Base-by-base conservation (phyloP, 2,113 vertebrate species). In the Chascanopsetta lugubris region DNA sequence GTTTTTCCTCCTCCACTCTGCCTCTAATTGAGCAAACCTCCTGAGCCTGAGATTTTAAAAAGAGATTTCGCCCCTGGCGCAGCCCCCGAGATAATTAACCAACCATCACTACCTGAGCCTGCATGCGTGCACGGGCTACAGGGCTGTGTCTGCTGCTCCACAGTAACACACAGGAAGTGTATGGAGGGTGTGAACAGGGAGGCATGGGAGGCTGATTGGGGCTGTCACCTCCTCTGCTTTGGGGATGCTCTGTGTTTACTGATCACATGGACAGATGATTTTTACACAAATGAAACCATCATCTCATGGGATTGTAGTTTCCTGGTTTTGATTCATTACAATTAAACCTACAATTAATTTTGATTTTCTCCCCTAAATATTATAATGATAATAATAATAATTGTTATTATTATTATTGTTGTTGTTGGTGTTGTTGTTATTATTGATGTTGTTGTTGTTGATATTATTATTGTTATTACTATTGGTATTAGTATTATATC, bases 61-160 rank as follows among this genome's bases (percentile, higher is more conserved):
- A 82, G 74, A 83, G 87, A 88, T 91, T 88, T 90, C 69, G 90
- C 90, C 90, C 70, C 85, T 86, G 89, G 90, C 90, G 77, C 75
- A 80, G 68, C 82, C 89, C 84, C 72, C 75, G 70, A 87, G 89
- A 87, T 86, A 90, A 85, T 88, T 81, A 88, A 46, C 63, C 87
- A 85, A 78, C 72, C 86, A 79, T 80, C 83, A 84, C 75, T 79
- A 83, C 63, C 83, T 57, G 5, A 80, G 84, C 63, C 83, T 57
- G 5, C 30, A 9, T 21, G 73, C 75, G 80, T 83, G 29, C 29
- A 18, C 21, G 71, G 59, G 74, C 72, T 86, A 70, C 74, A 46
- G 60, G 70, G 80, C 69, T 70, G 2, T 71, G 49, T 26, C 24
- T 5, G 15, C 25, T 79, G 75, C 72, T 79, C 77, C 72, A 69